Evolutionary conservation across 2,888 invertebrate genomes (phyloP), one percentile per base, ranked within the genome.

Genomic region (Brachyptera risi): DNA sequence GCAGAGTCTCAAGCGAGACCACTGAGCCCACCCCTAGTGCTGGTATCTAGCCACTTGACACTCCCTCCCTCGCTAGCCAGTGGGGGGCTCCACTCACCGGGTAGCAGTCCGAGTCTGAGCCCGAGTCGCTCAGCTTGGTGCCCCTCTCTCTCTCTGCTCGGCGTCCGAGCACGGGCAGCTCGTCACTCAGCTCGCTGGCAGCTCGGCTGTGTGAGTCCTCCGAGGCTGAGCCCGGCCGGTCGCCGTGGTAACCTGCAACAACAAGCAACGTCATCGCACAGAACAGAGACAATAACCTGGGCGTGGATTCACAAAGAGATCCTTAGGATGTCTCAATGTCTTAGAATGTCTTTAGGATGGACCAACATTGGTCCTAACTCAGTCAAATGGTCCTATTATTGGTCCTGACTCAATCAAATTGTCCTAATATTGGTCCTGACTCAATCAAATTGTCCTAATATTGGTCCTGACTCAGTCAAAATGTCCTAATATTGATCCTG

Each of bases 41-140:
- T n/a, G n/a, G n/a, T n/a, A n/a, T n/a, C n/a, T n/a, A n/a, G n/a
- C n/a, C n/a, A n/a, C n/a, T n/a, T n/a, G n/a, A n/a, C n/a, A n/a
- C n/a, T n/a, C n/a, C n/a, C n/a, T n/a, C n/a, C n/a, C n/a, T n/a
- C n/a, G n/a, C n/a, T n/a, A n/a, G n/a, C n/a, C n/a, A n/a, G n/a
- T n/a, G n/a, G n/a, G n/a, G n/a, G n/a, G n/a, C n/a, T n/a, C n/a
- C n/a, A n/a, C 78, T 76, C 77, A 84, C 81, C 68, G 75, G 75
- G 66, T 78, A 83, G 68, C 80, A 83, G 64, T 89, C 89, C 79
- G 87, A 85, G 73, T 90, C 91, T 0, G 88, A 88, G 66, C 87
- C 87, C 0, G 87, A 88, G 3, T 88, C 88, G 38, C 59, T 65
- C 31, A 63, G 65, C 31, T 65, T 66, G 54, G 62, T 64, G 11